A percentile compares a stretch with the other conserved stretches of the same genome.
Conservation (phyloP, 2,888 invertebrate species). For the Eudasyphora cyanicolor region DNA sequence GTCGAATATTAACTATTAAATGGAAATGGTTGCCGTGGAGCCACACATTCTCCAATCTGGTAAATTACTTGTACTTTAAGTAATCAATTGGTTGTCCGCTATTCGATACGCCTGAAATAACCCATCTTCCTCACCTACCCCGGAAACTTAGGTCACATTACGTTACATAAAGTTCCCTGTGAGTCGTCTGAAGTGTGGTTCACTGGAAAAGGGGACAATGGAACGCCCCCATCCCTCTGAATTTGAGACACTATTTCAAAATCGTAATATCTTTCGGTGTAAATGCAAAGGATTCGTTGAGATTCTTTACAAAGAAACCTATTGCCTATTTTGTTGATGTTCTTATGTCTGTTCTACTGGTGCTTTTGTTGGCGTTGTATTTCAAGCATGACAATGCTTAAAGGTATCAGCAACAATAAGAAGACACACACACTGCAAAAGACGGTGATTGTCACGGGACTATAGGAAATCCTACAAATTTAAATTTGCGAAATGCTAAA, state of each 20-base stretch:
- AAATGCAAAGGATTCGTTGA: not conserved
- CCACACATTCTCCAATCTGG: not conserved
- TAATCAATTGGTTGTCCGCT: not conserved
- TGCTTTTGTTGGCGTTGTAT: not conserved
- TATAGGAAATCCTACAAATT: conserved; percentile 26
- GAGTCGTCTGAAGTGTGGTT: no score
- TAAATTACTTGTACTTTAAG: not conserved
- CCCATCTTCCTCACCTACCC: not conserved
- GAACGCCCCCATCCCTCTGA: not conserved
- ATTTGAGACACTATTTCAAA: no score
- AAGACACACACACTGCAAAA: not conserved
- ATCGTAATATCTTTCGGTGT: not conserved
- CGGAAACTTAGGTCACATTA: no score
- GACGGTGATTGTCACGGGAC: conserved; percentile 6
- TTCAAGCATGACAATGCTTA: not conserved
- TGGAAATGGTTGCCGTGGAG: no score
- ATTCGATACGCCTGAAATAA: no score
- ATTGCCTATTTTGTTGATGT: not conserved
- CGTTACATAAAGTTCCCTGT: no score
- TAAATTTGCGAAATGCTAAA: conserved; percentile 24
- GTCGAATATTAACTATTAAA: not conserved
- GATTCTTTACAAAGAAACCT: not conserved
- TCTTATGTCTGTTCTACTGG: not conserved
- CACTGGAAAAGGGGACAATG: not conserved
- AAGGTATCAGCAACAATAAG: conserved; percentile 3